Conservation (phyloP, 2,797 vertebrate genomes). For the Echiichthys vipera region DNA sequence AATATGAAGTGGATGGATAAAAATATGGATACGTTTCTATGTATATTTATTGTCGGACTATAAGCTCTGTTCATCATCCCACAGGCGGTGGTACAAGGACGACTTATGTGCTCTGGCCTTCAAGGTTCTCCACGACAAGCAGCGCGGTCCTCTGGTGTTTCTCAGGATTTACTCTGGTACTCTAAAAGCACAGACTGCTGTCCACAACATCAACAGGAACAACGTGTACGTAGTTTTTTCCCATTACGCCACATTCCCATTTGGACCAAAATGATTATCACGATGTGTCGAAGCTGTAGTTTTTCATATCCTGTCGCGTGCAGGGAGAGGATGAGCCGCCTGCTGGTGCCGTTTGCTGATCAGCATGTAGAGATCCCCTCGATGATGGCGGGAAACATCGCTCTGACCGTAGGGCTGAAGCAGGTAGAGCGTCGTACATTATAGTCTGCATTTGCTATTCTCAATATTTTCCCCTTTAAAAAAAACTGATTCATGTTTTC, state of each 20-base stretch:
- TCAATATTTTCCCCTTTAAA: not conserved
- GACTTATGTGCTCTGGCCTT: conserved; percentile 96
- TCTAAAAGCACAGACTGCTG: conserved; percentile 90
- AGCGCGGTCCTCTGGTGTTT: conserved; percentile 95
- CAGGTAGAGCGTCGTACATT: conserved; percentile 82
- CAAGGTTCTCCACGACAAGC: conserved; percentile 96
- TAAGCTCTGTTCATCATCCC: not conserved
- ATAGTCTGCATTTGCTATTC: not conserved
- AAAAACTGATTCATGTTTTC: not conserved
- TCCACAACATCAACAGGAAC: conserved; percentile 94
- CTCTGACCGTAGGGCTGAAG: conserved; percentile 94
- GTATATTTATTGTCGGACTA: not conserved
- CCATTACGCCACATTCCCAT: not conserved
- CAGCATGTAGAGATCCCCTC: conserved; percentile 94
- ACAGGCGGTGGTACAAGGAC: conserved; percentile 93
- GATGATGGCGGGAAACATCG: conserved; percentile 94
- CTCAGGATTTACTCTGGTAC: conserved; percentile 94
- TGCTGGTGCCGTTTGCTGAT: conserved; percentile 96
- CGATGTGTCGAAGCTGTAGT: not conserved
- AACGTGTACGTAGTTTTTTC: conserved; percentile 88
- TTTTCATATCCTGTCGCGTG: conserved; percentile 14
- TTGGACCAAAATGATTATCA: accelerated
- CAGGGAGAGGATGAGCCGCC: conserved; percentile 94
- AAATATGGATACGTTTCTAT: not conserved
- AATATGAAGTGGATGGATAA: not conserved